Percentiles rank a stretch among this genome's conserved stretches.
phyloP scores from a whole-genome alignment of 2,113 vertebrate species.

The Ahaetulla prasina region DNA sequence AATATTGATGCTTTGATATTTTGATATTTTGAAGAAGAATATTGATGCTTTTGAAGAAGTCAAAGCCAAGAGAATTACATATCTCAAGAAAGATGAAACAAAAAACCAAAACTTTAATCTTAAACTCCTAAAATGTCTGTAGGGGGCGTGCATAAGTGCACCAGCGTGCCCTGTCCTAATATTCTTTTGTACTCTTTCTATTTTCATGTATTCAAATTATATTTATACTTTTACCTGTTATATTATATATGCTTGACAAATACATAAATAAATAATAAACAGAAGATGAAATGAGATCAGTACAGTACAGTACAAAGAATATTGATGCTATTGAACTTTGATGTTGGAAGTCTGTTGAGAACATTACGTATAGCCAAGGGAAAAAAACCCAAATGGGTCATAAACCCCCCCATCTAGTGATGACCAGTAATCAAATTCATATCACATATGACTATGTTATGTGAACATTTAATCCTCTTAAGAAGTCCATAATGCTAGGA shows the following conservation, averaged over 20 bases:
- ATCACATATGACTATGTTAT: neutral
- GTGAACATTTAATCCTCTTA: neutral
- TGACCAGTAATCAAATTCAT: neutral
- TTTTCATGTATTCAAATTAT: too few relatives aligned
- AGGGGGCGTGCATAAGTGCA: too few relatives aligned
- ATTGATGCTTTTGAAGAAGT: neutral
- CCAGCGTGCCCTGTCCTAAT: too few relatives aligned
- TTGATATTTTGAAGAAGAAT: neutral
- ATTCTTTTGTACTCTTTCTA: too few relatives aligned
- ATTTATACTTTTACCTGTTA: too few relatives aligned
- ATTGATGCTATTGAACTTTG: neutral
- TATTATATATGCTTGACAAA: too few relatives aligned
- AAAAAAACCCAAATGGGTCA: neutral
- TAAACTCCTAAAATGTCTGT: too few relatives aligned
- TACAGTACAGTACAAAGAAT: neutral
- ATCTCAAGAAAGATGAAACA: neutral
- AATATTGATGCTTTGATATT: neutral
- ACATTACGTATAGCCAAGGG: neutral
- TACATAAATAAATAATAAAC: too few relatives aligned
- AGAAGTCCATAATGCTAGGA: neutral
- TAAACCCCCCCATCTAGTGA: neutral
- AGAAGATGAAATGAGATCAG: neutral
- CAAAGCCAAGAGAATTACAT: neutral
- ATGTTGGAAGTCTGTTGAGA: neutral
- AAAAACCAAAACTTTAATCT: neutral